phyloP scores from a whole-genome alignment of 2,113 vertebrate genomes.

The Cromileptes altivelis region DNA sequence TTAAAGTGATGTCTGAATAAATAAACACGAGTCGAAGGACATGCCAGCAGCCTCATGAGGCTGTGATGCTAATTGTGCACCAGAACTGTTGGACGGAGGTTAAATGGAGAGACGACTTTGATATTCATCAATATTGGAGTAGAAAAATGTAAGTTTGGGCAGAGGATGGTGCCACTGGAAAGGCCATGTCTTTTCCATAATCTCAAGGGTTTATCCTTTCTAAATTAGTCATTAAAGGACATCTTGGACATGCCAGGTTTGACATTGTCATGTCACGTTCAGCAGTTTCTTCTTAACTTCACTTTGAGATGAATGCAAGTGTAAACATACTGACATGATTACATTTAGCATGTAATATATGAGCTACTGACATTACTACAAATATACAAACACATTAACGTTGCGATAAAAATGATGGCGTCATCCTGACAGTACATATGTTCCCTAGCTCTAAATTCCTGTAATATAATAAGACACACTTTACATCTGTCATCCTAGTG shows the following conservation, averaged over 20 bases:
- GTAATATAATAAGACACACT: too few species aligned
- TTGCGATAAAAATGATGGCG: too few species aligned
- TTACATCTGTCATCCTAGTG: too few species aligned
- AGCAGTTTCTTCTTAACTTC: not conserved
- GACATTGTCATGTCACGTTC: not conserved
- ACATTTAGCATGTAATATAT: not conserved
- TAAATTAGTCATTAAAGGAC: not conserved
- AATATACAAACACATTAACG: too few species aligned
- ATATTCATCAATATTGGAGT: not conserved
- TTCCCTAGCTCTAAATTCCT: too few species aligned
- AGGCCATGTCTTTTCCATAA: not conserved
- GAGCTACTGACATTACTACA: too few species aligned
- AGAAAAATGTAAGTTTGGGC: not conserved
- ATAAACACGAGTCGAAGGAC: constrained; percentile 33
- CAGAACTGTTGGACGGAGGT: constrained; percentile 6
- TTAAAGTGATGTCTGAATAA: constrained; percentile 26
- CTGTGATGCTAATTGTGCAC: constrained; percentile 7
- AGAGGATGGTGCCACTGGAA: not conserved
- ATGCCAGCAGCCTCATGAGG: not conserved
- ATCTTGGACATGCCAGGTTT: not conserved
- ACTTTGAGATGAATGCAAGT: not conserved
- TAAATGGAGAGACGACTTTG: constrained; percentile 1
- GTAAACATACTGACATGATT: not conserved
- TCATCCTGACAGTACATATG: too few species aligned
- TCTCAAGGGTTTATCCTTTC: not conserved